phyloP scores from a whole-genome alignment of 1,140 invertebrate genomes.

The Drosophila virilis region DNA sequence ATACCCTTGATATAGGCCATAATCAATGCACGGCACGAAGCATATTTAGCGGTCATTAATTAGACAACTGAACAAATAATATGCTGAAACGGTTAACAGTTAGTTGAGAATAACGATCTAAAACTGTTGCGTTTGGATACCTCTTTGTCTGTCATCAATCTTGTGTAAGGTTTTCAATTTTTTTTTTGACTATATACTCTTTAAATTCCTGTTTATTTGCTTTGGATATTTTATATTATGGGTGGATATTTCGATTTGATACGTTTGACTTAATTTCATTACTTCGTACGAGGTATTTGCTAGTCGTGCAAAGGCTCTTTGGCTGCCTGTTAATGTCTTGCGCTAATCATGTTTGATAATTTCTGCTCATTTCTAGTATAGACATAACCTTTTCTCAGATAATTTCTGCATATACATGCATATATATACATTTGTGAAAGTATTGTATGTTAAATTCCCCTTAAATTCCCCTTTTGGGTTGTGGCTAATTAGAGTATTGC shows the following conservation, averaged over 20 bases:
- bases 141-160: too few species aligned
- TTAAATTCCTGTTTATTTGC: too few species aligned
- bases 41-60: not conserved
- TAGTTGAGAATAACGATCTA: too few species aligned
- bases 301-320: not conserved
- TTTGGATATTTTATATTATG: too few species aligned
- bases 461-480: not conserved
- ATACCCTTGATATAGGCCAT: slow-evolving; percentile 19
- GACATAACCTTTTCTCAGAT: slow-evolving; percentile 3
- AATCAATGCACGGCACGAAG: not conserved
- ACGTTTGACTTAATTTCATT: too few species aligned
- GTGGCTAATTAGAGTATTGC: not conserved
- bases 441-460: not conserved
- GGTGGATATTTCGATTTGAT: too few species aligned
- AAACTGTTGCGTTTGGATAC: too few species aligned
- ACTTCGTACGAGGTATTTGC: not conserved
- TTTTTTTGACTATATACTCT: too few species aligned
- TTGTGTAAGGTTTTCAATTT: too few species aligned
- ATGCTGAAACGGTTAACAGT: too few species aligned
- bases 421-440: not conserved
- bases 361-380: slow-evolving; percentile 1
- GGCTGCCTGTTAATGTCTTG: not conserved
- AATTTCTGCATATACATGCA: not conserved
- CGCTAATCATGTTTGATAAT: not conserved
- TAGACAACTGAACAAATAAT: too few species aligned